Conservation (phyloP, 2,113 vertebrate species). For the Castor canadensis region DNA sequence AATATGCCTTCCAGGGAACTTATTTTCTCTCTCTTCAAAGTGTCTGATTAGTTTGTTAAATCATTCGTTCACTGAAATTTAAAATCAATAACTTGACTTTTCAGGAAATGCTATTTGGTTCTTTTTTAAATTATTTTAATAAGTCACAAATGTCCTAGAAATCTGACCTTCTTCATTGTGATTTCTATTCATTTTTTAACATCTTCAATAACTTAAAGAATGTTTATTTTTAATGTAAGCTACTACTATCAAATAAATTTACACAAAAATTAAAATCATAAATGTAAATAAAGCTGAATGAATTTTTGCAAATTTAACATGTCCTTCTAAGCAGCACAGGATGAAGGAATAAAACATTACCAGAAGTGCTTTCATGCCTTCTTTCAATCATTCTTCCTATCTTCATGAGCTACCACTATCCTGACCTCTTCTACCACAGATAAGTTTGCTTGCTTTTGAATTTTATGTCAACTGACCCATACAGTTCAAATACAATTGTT, state of each 20-base stretch:
- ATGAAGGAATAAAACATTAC: not conserved
- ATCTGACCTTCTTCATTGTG: not conserved
- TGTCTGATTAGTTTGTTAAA: not conserved
- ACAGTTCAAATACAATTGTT: not conserved
- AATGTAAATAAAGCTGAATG: not conserved
- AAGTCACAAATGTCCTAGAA: not conserved
- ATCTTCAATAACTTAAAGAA: not conserved
- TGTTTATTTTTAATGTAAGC: not conserved
- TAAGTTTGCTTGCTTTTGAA: not conserved
- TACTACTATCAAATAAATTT: not conserved
- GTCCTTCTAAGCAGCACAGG: not conserved
- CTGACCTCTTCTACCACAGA: not conserved
- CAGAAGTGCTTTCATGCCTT: not conserved
- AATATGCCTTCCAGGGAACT: not conserved
- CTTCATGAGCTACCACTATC: not conserved
- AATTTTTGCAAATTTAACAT: not conserved
- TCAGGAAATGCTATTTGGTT: not conserved
- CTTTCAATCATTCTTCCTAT: too few species aligned
- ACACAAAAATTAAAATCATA: not conserved
- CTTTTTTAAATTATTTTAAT: not conserved
- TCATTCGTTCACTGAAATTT: not conserved
- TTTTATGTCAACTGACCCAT: not conserved
- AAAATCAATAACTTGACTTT: not conserved
- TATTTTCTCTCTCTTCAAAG: not conserved
- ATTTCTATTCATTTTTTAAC: not conserved